Evolutionary conservation across 1,140 invertebrate genomes (phyloP), one percentile per base, ranked within the genome.

Genomic region (Phocides pigmalion): DNA sequence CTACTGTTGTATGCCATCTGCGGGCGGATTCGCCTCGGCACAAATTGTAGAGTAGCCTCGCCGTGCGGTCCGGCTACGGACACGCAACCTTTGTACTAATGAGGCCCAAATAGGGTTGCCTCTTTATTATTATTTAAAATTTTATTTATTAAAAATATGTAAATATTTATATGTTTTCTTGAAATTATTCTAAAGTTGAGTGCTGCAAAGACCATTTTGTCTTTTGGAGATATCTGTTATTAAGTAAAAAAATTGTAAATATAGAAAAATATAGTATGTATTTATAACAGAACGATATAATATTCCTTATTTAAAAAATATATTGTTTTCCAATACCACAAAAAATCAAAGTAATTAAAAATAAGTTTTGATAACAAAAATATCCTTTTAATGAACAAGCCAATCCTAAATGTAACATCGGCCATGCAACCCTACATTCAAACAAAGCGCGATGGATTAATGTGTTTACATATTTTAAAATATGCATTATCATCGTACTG

Each of bases 11-110:
- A 75, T 74, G 72, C 78, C 79, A 81, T 83, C 83, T 78, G 82
- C 73, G 82, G 81, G 50, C 67, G 77, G 81, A 79, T 86, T 88
- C 84, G 84, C 86, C 79, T 76, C 64, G 61, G 74, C 79, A 81
- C 81, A 84, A 88, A 88, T 86, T 86, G 81, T 74, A 78, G 22
- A 50, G 22, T 50, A 50, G 47, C 25, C 25, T 32, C 32, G 32
- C 11, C 32, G 32, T 50, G 25, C 15, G 9, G 47, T 8, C 15
- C 22, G 14, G 14, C n/a, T 14, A n/a, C 25, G 28, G 72, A 70
- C 71, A 61, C 50, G 68, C 68, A 50, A 50, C 47, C 14, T 17
- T 50, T 50, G 47, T 32, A 15, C 47, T 32, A 50, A 50, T 50
- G 47, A 50, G 22, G 32, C 47, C n/a, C n/a, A 5, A 50, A 50